Evolutionary conservation across 2,113 vertebrate species (phyloP).

Genomic region (Cryptomyrus ogoouensis): DNA sequence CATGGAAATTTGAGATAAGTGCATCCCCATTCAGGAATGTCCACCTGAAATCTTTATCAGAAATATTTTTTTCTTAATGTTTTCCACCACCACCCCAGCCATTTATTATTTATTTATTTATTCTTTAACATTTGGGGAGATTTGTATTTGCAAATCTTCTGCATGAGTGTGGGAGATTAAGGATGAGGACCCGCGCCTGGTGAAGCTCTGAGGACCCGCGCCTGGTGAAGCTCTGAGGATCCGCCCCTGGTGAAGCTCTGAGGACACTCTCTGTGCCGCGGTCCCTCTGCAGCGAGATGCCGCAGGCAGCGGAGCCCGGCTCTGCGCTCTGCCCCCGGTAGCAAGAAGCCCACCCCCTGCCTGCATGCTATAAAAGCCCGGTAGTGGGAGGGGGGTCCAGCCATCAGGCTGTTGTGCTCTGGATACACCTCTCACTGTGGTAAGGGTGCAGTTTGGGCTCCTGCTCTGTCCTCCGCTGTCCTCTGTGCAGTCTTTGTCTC

Average conservation of each 20-base stretch:
- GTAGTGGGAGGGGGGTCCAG: background rate
- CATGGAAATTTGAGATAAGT: background rate
- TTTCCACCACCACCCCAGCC: background rate
- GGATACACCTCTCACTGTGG: background rate
- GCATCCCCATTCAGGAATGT: background rate
- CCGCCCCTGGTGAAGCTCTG: background rate
- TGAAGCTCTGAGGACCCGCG: background rate
- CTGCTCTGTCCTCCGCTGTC: background rate
- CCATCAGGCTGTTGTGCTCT: background rate
- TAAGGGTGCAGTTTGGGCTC: background rate
- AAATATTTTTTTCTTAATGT: background rate
- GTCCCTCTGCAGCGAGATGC: background rate
- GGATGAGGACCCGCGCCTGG: too few species aligned
- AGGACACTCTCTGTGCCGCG: background rate
- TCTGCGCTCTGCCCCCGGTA: background rate
- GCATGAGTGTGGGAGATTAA: background rate
- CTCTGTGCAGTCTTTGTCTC: background rate
- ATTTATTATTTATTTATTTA: background rate
- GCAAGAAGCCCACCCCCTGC: constrained; percentile 7
- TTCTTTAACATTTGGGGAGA: background rate
- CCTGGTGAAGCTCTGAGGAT: background rate
- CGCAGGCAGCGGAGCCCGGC: background rate
- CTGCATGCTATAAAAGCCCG: background rate
- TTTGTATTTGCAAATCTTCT: background rate
- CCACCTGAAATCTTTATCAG: background rate